Base-by-base conservation (phyloP, 2,888 invertebrate species). In the Dorcus hopei region DNA sequence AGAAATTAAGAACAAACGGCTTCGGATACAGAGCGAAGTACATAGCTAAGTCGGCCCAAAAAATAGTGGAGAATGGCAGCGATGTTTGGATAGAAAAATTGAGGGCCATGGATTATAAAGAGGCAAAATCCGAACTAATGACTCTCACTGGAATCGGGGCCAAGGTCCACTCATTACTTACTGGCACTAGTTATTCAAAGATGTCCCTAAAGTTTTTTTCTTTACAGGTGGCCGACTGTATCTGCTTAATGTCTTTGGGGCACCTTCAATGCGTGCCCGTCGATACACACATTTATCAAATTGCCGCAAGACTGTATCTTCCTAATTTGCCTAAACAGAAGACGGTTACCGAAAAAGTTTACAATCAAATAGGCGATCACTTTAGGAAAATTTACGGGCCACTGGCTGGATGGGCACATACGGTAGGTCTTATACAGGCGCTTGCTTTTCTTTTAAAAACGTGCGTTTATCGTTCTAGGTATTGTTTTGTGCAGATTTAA, bases 241-340 rank as follows among this genome's bases (percentile, higher is more conserved):
- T 99, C 68, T 95, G 95, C 74, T 82, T 99, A 16, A 98, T 99
- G 97, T 95, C 97, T 0, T 77, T 99, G 52, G 89, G 90, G 57
- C 93, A 97, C 74, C 77, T 93, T 51, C 86, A 90, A 68, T 89
- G 96, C 0, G 86, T 99, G 54, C 98, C 98, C 1, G 91, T 98
- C 0, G 98, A 99, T 78, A 97, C 97, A 0, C 98, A 99, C 73
- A 93, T 99, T 23, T 93, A 90, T 77, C 93, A 96, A 80, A 89
- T 98, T 65, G 95, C 95, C 0, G 84, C 87, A 14, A 81, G 86
- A 58, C 83, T 87, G 68, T 97, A 97, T 72, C 78, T 93, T 64
- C 93, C 93, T 0, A 87, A 90, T 71, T 78, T 95, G 50, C 79
- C 81, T 42, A 84, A 84, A 38, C 84, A 86, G 61, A 95, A 95